phyloP scores from a whole-genome alignment of 2,113 vertebrate species.

The Hyperopisus bebe region DNA sequence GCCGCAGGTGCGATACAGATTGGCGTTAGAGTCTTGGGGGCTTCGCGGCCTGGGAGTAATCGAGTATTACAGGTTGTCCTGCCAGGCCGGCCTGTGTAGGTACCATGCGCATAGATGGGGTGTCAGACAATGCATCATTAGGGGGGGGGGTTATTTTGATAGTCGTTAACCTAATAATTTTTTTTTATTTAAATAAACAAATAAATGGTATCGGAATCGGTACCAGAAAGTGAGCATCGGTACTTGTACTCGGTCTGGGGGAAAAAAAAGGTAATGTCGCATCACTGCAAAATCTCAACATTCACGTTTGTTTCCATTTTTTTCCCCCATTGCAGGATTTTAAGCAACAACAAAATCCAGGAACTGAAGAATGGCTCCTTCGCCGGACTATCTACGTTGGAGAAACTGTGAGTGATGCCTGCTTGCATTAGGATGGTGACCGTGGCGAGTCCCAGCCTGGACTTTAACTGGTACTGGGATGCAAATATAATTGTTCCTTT shows the following conservation, averaged over 20 bases:
- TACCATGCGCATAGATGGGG: not conserved
- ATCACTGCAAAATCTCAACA: not conserved
- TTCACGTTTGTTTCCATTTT: not conserved
- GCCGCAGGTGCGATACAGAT: not conserved
- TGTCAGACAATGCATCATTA: not conserved
- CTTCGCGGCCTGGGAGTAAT: not conserved
- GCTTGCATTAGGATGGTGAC: not conserved
- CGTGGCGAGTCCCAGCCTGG: not conserved
- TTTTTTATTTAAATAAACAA: not conserved
- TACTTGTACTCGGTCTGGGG: not conserved
- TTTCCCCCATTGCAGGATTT: conserved; percentile 67
- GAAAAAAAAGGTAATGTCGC: not conserved
- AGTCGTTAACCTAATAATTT: too few relatives aligned
- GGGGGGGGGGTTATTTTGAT: too few relatives aligned
- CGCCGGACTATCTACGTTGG: conserved; percentile 74
- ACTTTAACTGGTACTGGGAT: not conserved
- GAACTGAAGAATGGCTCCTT: conserved; percentile 90
- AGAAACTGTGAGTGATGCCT: conserved; percentile 80
- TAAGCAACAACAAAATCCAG: conserved; percentile 94
- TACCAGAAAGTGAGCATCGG: not conserved
- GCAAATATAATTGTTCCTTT: not conserved
- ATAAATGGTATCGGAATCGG: not conserved
- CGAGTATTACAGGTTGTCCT: not conserved
- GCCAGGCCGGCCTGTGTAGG: not conserved
- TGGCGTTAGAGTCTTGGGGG: not conserved